Evolutionary conservation across 2,888 invertebrate genomes (phyloP), one percentile per base, ranked within the genome.

Genomic region (Leptinotarsa juncta): DNA sequence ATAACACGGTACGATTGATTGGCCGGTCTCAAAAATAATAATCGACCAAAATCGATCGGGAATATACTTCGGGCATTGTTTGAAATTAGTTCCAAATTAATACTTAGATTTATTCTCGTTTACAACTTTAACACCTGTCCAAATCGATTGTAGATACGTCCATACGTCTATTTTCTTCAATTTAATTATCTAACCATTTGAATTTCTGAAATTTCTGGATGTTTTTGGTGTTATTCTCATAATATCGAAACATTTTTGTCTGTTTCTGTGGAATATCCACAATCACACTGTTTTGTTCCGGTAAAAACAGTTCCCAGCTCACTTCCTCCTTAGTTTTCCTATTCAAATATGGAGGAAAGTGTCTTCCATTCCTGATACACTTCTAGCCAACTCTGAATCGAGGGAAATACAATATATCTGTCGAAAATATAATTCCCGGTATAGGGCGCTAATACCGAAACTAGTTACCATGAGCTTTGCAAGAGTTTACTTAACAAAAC

Each of bases 401-500:
- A 62, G 62, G 62, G 62, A 62, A 62, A 62, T 62, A 62, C 62
- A 62, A 62, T 42, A 62, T 62, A 62, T 62, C 62, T 32, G 62
- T 62, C 42, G 42, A 62, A 62, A 62, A 62, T 62, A 62, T 62
- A 62, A 62, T 62, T 62, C 62, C 62, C 62, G 48, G 55, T 23
- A 77, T 78, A 77, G 80, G 79, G 81, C 79, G 84, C 80, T 85
- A 86, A 85, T 84, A 84, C 85, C 83, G 81, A 85, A 86, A 85
- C 85, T 85, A 86, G 85, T 85, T 85, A 85, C 83, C 82, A 81
- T 83, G 84, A 85, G 85, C 85, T 81, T 78, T 81, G 81, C 82
- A 79, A 76, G 83, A 86, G 86, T 87, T 87, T 86, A 86, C 85
- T 86, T 86, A 87, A 86, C 86, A 86, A 85, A 86, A 87, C 87